Base-by-base conservation (phyloP, 1,140 invertebrate genomes). In the Lordiphosa collinella region DNA sequence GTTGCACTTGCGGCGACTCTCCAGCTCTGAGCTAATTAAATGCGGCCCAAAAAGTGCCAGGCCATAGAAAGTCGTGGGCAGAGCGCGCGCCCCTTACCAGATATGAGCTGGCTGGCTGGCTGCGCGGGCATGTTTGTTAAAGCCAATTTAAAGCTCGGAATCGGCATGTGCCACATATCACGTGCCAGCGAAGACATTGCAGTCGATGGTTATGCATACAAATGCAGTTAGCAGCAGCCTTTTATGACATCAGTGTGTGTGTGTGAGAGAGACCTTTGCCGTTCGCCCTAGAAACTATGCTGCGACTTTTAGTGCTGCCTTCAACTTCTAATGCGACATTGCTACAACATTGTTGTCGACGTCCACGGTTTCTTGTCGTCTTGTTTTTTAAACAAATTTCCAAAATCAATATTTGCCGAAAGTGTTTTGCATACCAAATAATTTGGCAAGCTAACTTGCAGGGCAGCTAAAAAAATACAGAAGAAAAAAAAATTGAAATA, bases 341-440 rank as follows among this genome's bases (percentile, higher is more conserved):
- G 66, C 76, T 62, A 82, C 78, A 76, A 76, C 67, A 76, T 75
- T 51, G 76, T 75, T 58, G 44, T 58, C 22, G 34, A 18, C 38
- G n/a, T 46, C 35, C n/a, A 51, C 52, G 31, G 40, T 41, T 13
- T 36, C 47, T 58, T 62, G 38, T 67, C 47, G 38, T 55, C 58
- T 71, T 71, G 63, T 63, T 61, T 71, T 61, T 72, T 69, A 69
- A 69, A 84, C 78, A 84, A 84, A 84, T 84, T 84, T 84, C 60
- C 78, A 84, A 84, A 82, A 82, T 82, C 78, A 84, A 84, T 84
- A 84, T 84, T 84, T 84, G 72, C 78, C 72, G 78, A 84, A 84
- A 84, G 78, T 84, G 78, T 84, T 84, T 84, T 84, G 78, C 78
- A 84, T 84, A 84, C 78, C 78, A 84, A 84, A 84, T 84, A 84